Base-by-base conservation (phyloP, 2,113 vertebrate species). In the Ctenomys sociabilis region DNA sequence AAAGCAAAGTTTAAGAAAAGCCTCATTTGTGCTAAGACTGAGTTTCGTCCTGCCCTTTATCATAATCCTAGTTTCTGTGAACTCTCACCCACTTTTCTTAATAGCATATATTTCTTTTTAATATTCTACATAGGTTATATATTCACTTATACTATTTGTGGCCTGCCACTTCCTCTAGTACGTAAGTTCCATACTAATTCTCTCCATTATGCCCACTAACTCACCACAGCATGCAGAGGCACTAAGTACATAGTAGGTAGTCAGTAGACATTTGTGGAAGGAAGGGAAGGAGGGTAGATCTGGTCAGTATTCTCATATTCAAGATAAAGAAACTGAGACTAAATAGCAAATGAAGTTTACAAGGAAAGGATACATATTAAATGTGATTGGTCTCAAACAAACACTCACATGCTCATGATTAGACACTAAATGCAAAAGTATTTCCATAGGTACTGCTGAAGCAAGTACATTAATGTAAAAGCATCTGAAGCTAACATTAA, bases 1-100 rank as follows among this genome's bases (percentile, higher is more conserved):
- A 93, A 85, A 95, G 30, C 16, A 82, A 95, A 43, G 43, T 0
- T 17, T 35, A 28, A 96, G 92, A 32, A 93, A 72, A 40, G 75
- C 14, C 37, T 92, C 70, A 63, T 30, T 72, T 95, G 16, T 88
- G 24, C 32, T 21, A 77, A 59, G 5, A 52, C 21, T 54, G 11
- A 57, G 64, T 80, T 86, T 57, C 32, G 66, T 30, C 26, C 3
- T 85, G 81, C 3, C 52, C 32, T 91, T 80, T 52, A 88, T 8
- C 24, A 59, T 13, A 16, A 57, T 12, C 11, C 22, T 19, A 93
- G 85, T 59, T 88, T 32, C 88, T 90, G 77, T 28, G 64, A 81
- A 3, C 45, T 7, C 54, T 92, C 68, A 68, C 0, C 9, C 17
- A 84, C 7, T 70, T 68, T 66, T 94, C 90, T 77, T 77, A 77